A percentile compares a stretch with the other conserved stretches of the same genome.
Conservation (phyloP, 2,113 vertebrate species). For the Procapra przewalskii region DNA sequence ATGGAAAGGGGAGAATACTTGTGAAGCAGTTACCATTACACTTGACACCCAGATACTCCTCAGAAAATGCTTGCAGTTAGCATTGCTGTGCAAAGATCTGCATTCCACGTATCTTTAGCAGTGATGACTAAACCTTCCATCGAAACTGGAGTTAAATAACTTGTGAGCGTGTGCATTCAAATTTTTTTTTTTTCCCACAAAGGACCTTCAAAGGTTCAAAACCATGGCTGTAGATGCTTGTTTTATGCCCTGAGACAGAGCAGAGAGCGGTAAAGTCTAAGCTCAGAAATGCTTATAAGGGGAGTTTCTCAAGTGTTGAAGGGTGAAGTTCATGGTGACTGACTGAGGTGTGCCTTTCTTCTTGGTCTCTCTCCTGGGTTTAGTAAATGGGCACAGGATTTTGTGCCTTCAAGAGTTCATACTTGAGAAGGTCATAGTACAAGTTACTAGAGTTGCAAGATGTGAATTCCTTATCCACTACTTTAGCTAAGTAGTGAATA, state of each 20-base stretch:
- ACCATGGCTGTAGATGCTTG: background rate
- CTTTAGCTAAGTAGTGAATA: background rate
- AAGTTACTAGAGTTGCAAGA: background rate
- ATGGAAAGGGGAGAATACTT: background rate
- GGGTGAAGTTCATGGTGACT: background rate
- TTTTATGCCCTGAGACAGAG: background rate
- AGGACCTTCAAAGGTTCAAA: background rate
- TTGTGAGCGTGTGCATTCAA: background rate
- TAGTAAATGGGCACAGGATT: background rate
- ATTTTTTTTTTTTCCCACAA: background rate
- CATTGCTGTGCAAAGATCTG: background rate
- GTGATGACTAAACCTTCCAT: background rate
- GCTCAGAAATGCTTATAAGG: background rate
- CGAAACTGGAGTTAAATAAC: background rate
- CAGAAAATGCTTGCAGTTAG: background rate
- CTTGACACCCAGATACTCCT: background rate
- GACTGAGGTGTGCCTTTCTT: background rate
- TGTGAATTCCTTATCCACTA: background rate
- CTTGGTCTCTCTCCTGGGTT: background rate
- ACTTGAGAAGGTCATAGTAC: background rate
- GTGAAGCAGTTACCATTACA: background rate
- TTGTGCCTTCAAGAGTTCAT: background rate
- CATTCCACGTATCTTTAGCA: background rate
- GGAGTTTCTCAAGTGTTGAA: background rate
- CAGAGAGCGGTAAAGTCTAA: background rate